Evolutionary conservation across 1,140 invertebrate species (phyloP).

Genomic region (Penaeus japonicus): DNA sequence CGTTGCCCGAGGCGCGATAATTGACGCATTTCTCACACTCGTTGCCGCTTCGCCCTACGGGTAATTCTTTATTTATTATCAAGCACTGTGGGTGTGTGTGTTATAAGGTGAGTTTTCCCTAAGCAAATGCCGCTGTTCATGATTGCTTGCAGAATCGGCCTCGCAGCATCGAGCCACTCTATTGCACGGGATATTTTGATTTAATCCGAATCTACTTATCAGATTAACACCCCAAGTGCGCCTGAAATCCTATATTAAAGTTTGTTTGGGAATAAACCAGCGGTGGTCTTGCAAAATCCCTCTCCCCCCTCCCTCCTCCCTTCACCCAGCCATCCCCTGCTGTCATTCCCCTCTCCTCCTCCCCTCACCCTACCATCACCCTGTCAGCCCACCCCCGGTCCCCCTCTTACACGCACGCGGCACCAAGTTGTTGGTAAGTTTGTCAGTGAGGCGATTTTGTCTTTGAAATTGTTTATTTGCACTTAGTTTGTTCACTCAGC

Average conservation of each 20-base stretch:
- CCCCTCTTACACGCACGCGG: neutral
- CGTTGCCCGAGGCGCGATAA: slow-evolving; percentile 52
- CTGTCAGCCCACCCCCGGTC: neutral
- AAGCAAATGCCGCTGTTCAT: neutral
- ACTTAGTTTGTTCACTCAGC: too few relatives aligned
- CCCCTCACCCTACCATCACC: neutral
- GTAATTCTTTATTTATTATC: too few relatives aligned
- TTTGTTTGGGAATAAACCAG: slow-evolving; percentile 46
- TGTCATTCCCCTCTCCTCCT: neutral
- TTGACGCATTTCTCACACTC: slow-evolving; percentile 43
- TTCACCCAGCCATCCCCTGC: neutral
- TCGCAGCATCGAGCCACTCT: neutral
- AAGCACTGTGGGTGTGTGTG: slow-evolving; percentile 11
- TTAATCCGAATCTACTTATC: slow-evolving; percentile 50
- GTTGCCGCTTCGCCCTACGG: neutral
- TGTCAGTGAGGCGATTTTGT: too few relatives aligned
- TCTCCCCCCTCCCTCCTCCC: neutral
- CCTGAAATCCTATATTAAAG: slow-evolving; percentile 47
- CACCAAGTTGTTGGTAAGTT: too few relatives aligned
- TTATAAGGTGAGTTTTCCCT: slow-evolving; percentile 14
- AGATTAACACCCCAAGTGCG: slow-evolving; percentile 46
- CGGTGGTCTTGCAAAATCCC: slow-evolving; percentile 41
- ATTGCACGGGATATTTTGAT: slow-evolving; percentile 42
- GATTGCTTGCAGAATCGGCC: neutral
- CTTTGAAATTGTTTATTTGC: too few relatives aligned